These are phyloP conservation scores for Papilio polyxenes DNA, from an alignment of 1,140 invertebrate species.

Conservation along the genomic window DNA sequence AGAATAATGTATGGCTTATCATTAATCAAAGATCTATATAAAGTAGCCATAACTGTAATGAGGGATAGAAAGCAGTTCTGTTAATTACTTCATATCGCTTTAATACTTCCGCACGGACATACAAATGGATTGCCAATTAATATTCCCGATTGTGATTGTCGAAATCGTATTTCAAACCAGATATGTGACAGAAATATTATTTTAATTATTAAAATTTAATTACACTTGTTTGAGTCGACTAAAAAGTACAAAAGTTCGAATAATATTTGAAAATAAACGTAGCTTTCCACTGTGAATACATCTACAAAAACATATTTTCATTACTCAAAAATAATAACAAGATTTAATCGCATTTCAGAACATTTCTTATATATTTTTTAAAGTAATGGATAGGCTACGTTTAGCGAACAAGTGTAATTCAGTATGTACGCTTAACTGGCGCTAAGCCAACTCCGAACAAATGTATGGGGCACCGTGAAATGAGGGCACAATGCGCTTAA, in stretches of 20 bases:
- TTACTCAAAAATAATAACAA: no score
- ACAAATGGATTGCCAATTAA: slow-evolving; percentile 15
- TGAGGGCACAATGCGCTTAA: slow-evolving; percentile 21
- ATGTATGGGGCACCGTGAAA: slow-evolving; percentile 27
- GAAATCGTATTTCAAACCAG: neutral
- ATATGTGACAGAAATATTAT: neutral
- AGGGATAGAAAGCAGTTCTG: neutral
- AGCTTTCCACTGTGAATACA: no score
- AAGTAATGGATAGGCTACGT: neutral
- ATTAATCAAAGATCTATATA: neutral
- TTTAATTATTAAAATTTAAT: neutral
- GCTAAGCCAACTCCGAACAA: slow-evolving; percentile 22
- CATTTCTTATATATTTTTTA: neutral
- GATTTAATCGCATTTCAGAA: no score
- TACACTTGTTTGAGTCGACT: neutral
- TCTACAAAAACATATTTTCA: no score
- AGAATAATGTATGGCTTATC: neutral
- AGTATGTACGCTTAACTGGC: slow-evolving; percentile 28
- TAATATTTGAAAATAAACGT: no score
- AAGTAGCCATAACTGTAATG: neutral
- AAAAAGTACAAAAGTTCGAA: neutral
- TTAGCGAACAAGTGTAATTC: slow-evolving; percentile 25
- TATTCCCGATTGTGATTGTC: neutral
- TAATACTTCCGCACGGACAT: neutral
- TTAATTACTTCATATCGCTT: neutral